phyloP scores from a whole-genome alignment of 2,888 invertebrate species.

The Agonopterix heracliana region DNA sequence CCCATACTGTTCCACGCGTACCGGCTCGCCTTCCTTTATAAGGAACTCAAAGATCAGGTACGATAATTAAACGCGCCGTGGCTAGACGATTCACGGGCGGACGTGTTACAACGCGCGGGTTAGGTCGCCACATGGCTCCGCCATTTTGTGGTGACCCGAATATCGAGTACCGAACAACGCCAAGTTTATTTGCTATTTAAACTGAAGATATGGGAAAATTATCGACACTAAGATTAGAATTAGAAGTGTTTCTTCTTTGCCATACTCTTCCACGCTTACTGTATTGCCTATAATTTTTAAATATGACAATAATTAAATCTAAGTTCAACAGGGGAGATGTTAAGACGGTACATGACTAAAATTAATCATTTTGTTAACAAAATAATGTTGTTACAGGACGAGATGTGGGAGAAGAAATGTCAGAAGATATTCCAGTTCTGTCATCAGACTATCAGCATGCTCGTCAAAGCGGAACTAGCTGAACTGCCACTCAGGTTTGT shows the following conservation, averaged over 20 bases:
- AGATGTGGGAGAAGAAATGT: slow-evolving; percentile 99
- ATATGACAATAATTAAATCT: too few species aligned
- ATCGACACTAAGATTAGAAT: too few species aligned
- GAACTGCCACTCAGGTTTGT: slow-evolving; percentile 89
- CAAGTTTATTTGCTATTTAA: too few species aligned
- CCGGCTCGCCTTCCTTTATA: slow-evolving; percentile 89
- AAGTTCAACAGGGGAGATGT: too few species aligned
- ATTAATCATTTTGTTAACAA: not conserved
- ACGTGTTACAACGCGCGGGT: too few species aligned
- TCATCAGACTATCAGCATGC: slow-evolving; percentile 94
- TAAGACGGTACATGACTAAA: not conserved
- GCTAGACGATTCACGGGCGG: not conserved
- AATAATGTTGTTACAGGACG: slow-evolving; percentile 77
- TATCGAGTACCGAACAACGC: too few species aligned
- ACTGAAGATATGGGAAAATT: too few species aligned
- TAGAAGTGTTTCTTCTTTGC: too few species aligned
- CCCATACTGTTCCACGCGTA: slow-evolving; percentile 96
- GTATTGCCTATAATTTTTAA: too few species aligned
- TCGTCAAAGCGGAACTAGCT: slow-evolving; percentile 96
- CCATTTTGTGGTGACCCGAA: too few species aligned
- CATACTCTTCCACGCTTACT: too few species aligned
- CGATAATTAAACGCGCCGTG: not conserved
- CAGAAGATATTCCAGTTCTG: slow-evolving; percentile 99
- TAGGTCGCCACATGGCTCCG: too few species aligned
- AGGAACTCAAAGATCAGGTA: slow-evolving; percentile 83